phyloP scores from a whole-genome alignment of 2,888 invertebrate genomes.

The Drosophila hamatofila region DNA sequence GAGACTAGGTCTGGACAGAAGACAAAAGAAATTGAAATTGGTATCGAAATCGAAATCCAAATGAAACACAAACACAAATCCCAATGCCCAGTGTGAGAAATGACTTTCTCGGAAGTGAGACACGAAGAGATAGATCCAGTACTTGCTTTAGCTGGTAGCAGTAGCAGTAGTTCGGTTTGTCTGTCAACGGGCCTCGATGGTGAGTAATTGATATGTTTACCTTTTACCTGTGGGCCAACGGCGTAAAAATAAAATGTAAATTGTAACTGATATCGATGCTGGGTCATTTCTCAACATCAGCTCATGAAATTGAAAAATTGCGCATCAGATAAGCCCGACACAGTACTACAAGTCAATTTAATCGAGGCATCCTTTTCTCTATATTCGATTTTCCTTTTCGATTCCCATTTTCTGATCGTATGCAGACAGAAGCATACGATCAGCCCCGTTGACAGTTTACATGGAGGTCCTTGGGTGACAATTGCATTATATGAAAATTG shows the following conservation, averaged over 20 bases:
- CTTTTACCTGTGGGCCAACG: constrained; percentile 42
- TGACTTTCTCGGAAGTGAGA: constrained; percentile 73
- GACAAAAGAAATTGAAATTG: constrained; percentile 79
- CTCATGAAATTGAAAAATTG: constrained; percentile 78
- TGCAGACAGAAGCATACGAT: constrained; percentile 18
- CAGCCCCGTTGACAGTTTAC: constrained; percentile 60
- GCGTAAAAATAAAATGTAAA: constrained; percentile 72
- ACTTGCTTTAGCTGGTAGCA: constrained; percentile 8
- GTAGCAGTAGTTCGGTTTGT: constrained; percentile 31
- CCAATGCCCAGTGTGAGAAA: constrained; percentile 73
- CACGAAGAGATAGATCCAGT: constrained; percentile 28
- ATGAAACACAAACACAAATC: constrained; percentile 79
- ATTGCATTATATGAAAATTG: constrained; percentile 71
- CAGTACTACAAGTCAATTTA: constrained; percentile 24
- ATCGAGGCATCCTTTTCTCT: constrained; percentile 21
- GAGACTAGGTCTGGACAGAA: constrained; percentile 44
- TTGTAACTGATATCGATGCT: constrained; percentile 70
- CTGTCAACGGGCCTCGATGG: constrained; percentile 74
- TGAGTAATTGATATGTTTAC: constrained; percentile 79
- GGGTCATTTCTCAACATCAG: constrained; percentile 73
- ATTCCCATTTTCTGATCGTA: not conserved
- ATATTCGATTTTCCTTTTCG: not conserved
- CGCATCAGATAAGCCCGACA: constrained; percentile 64
- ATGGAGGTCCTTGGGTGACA: constrained; percentile 67
- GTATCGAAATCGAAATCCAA: constrained; percentile 80